Conservation (phyloP, 2,888 invertebrate species). For the Lathronympha strigana region DNA sequence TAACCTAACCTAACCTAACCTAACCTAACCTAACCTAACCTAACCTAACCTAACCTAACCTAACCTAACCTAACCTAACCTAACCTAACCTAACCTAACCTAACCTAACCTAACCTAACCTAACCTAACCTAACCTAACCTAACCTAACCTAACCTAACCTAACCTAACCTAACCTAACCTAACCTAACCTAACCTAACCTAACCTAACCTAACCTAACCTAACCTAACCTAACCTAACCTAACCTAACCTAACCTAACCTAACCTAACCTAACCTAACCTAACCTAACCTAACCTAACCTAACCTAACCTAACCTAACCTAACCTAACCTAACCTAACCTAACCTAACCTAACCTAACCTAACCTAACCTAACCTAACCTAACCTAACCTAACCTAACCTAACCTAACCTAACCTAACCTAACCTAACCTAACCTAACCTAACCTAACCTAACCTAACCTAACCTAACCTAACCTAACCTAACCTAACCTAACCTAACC, state of each 20-base stretch:
- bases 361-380: conserved; percentile 44
- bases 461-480: conserved; percentile 12
- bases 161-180: conserved; percentile 19
- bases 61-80: conserved; percentile 38
- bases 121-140: conserved; percentile 46
- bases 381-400: conserved; percentile 44
- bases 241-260: conserved; percentile 44
- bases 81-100: conserved; percentile 42
- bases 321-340: conserved; percentile 44
- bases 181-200: conserved; percentile 33
- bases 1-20: neutral
- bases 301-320: conserved; percentile 44
- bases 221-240: conserved; percentile 42
- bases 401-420: conserved; percentile 42
- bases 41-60: conserved; percentile 41
- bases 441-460: conserved; percentile 18
- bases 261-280: conserved; percentile 43
- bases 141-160: conserved; percentile 43
- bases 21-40: conserved; percentile 33
- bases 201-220: conserved; percentile 46
- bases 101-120: conserved; percentile 43
- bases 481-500: conserved; percentile 36
- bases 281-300: conserved; percentile 44
- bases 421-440: conserved; percentile 33
- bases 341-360: conserved; percentile 43